These are phyloP conservation scores for Callopanchax toddi DNA, from an alignment of 2,113 vertebrate species.

Conservation along the genomic window DNA sequence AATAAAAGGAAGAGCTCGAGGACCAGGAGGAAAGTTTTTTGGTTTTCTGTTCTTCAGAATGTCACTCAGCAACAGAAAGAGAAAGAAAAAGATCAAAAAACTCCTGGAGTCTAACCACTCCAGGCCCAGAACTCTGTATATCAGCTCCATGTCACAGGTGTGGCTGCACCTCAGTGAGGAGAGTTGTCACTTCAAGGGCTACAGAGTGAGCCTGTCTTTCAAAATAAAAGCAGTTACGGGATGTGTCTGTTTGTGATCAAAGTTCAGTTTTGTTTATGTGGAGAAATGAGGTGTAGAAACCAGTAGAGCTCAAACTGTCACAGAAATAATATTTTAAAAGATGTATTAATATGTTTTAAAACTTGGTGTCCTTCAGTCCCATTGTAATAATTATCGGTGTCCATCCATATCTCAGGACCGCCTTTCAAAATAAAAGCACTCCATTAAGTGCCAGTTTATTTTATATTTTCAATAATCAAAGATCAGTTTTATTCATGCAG, in stretches of 20 bases:
- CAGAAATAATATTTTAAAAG: too few relatives aligned
- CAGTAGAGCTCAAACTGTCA: too few relatives aligned
- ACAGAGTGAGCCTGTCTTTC: not conserved
- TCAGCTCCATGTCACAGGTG: constrained; percentile 23
- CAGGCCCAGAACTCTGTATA: constrained; percentile 1
- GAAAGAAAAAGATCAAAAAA: constrained; percentile 61
- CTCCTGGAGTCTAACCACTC: constrained; percentile 52
- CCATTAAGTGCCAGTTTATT: too few relatives aligned
- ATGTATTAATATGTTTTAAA: too few relatives aligned
- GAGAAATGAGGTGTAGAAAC: too few relatives aligned
- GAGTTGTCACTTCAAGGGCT: not conserved
- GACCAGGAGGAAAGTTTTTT: constrained; percentile 78
- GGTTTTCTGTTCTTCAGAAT: constrained; percentile 66
- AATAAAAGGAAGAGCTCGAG: constrained; percentile 69
- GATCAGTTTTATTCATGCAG: not conserved
- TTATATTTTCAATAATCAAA: not conserved
- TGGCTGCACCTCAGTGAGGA: not conserved
- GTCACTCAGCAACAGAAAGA: constrained; percentile 73
- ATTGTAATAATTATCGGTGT: too few relatives aligned
- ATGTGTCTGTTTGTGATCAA: too few relatives aligned
- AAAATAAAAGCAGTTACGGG: too few relatives aligned
- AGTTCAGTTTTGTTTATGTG: too few relatives aligned
- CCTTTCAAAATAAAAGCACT: too few relatives aligned
- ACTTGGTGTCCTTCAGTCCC: too few relatives aligned
- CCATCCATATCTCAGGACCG: too few relatives aligned